Percentiles rank a stretch among this genome's conserved stretches.
phyloP scores from a whole-genome alignment of 2,113 vertebrate genomes.

The Acrocephalus kingi region DNA sequence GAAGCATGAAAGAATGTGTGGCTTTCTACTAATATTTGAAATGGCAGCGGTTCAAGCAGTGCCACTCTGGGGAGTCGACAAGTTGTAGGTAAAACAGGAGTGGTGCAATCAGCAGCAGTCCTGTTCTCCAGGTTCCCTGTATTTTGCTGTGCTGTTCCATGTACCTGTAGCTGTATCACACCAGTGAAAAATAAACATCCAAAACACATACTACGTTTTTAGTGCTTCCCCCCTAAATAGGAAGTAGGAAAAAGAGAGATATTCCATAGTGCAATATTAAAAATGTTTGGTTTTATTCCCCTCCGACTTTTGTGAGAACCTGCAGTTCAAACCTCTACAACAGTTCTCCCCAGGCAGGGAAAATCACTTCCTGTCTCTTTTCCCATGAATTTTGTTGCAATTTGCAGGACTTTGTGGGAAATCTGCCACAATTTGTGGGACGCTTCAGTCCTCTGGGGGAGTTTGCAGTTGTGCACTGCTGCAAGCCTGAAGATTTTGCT shows the following conservation, averaged over 20 bases:
- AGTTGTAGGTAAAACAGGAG: constrained; percentile 2
- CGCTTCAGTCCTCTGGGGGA: constrained; percentile 44
- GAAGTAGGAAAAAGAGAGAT: constrained; percentile 51
- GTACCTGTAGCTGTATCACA: not conserved
- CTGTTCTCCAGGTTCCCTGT: not conserved
- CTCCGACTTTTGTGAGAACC: constrained; percentile 61
- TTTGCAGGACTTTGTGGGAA: constrained; percentile 72
- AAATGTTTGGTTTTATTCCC: constrained; percentile 32
- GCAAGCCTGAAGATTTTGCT: constrained; percentile 29
- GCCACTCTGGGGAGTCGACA: constrained; percentile 14
- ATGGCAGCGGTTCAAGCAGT: constrained; percentile 45
- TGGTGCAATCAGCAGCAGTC: not conserved
- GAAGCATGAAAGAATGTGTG: constrained; percentile 51
- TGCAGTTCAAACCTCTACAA: constrained; percentile 66
- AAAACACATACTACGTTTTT: constrained; percentile 39
- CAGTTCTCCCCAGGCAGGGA: constrained; percentile 66
- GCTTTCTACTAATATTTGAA: constrained; percentile 64
- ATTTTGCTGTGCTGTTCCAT: not conserved
- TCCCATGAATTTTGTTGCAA: constrained; percentile 73
- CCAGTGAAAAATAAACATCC: constrained; percentile 6
- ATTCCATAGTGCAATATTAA: constrained; percentile 59
- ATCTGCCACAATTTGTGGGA: constrained; percentile 70
- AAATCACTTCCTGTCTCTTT: constrained; percentile 73
- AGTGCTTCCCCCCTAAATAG: constrained; percentile 42
- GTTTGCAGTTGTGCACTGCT: constrained; percentile 50